A percentile compares a stretch with the other conserved stretches of the same genome.
Conservation (phyloP, 2,888 invertebrate species). For the Eledona agricola region DNA sequence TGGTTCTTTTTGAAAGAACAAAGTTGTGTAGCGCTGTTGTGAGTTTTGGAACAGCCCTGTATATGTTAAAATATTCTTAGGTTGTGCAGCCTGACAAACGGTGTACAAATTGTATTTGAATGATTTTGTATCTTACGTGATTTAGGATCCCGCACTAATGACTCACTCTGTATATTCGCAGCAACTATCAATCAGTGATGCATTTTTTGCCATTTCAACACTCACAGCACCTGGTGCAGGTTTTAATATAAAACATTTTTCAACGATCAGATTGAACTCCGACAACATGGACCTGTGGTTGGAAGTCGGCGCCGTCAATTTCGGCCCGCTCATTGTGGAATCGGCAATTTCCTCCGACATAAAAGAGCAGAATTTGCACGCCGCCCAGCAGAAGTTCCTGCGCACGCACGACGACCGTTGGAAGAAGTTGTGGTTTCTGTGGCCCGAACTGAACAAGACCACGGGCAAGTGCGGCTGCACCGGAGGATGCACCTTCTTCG, state of each 20-base stretch:
- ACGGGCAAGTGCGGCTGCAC: conserved; percentile 88
- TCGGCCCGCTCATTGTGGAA: conserved; percentile 91
- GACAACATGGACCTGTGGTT: conserved; percentile 78
- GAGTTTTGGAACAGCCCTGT: too few relatives aligned
- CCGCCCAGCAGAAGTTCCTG: conserved; percentile 83
- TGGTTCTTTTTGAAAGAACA: too few relatives aligned
- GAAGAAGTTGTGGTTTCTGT: conserved; percentile 93
- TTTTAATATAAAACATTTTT: conserved; percentile 2
- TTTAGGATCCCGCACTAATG: too few relatives aligned
- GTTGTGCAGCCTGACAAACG: too few relatives aligned
- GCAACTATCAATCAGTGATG: too few relatives aligned
- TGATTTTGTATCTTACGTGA: too few relatives aligned
- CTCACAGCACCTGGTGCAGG: too few relatives aligned
- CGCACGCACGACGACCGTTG: conserved; percentile 84
- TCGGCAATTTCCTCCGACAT: conserved; percentile 79
- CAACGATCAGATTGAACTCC: conserved; percentile 37
- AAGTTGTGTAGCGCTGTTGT: too few relatives aligned
- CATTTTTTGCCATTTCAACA: too few relatives aligned
- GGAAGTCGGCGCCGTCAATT: conserved; percentile 88
- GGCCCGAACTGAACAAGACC: conserved; percentile 77
- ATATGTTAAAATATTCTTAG: too few relatives aligned
- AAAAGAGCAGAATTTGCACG: conserved; percentile 78
- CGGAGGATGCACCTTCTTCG: conserved; percentile 95
- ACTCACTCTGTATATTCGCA: too few relatives aligned
- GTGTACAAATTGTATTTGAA: too few relatives aligned